phyloP scores from a whole-genome alignment of 2,113 vertebrate genomes.

The Gymnocephalus cernua region DNA sequence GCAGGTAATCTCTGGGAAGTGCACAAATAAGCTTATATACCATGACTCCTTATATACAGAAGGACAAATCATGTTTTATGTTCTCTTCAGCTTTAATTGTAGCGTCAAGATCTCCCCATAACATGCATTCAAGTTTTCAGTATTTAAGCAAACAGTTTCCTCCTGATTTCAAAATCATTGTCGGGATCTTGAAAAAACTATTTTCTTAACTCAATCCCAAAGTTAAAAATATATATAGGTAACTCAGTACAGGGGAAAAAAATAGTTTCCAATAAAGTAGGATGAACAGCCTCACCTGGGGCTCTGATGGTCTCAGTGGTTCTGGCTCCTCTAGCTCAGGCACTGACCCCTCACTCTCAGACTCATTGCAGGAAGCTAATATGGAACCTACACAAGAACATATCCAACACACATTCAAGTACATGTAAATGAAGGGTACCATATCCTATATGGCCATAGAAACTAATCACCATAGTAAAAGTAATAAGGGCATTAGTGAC shows the following conservation, averaged over 20 bases:
- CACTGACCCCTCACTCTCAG: conserved; percentile 92
- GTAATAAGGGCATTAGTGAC: conserved; percentile 15
- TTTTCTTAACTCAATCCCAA: background rate
- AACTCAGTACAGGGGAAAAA: background rate
- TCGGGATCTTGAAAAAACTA: background rate
- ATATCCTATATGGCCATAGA: conserved; percentile 9
- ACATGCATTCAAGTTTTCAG: background rate
- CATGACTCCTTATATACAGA: background rate
- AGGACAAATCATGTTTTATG: background rate
- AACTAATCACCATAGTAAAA: conserved; percentile 15
- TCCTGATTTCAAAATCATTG: background rate
- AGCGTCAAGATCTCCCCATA: background rate
- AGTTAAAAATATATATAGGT: background rate
- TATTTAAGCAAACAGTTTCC: background rate
- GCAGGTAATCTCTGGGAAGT: background rate
- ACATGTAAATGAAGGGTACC: background rate
- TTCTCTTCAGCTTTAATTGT: background rate
- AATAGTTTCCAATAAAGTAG: background rate
- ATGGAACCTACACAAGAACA: conserved; percentile 54
- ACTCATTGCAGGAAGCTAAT: conserved; percentile 89
- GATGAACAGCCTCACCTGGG: conserved; percentile 82
- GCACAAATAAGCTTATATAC: background rate
- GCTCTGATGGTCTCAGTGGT: conserved; percentile 80
- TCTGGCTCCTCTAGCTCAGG: conserved; percentile 91
- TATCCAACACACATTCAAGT: conserved; percentile 14